Conservation (phyloP, 2,113 vertebrate genomes). For the Odontophorus gujanensis region DNA sequence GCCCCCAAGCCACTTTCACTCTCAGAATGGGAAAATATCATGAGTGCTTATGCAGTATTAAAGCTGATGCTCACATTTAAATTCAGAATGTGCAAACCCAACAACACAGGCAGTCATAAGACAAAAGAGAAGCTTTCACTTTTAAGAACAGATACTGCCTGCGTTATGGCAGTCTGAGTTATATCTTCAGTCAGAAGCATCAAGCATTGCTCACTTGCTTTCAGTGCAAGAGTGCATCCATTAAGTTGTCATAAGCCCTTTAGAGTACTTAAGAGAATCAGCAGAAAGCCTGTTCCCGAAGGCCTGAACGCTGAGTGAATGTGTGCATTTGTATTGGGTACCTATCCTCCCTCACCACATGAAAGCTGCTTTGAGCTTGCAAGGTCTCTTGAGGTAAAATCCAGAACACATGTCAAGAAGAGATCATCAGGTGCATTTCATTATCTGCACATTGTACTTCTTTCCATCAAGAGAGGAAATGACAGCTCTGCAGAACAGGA, state of each 20-base stretch:
- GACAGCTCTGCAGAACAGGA: slow-evolving; percentile 58
- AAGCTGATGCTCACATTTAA: not conserved
- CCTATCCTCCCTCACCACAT: not conserved
- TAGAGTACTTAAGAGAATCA: not conserved
- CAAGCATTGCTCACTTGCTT: not conserved
- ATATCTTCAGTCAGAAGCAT: not conserved
- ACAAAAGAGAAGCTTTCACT: not conserved
- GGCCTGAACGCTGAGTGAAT: not conserved
- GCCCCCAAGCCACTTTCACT: not conserved
- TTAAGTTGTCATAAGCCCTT: not conserved
- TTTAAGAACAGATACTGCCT: not conserved
- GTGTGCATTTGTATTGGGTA: not conserved
- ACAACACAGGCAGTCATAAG: not conserved
- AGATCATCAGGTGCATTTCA: not conserved
- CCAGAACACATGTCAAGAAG: not conserved
- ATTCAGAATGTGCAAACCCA: not conserved
- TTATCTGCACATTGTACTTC: not conserved
- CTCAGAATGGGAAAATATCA: not conserved
- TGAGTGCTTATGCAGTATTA: not conserved
- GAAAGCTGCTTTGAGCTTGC: not conserved
- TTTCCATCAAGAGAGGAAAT: slow-evolving; percentile 64
- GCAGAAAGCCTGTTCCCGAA: not conserved
- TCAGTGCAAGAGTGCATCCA: not conserved
- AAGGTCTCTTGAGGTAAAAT: not conserved
- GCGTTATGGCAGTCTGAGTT: not conserved